These are phyloP conservation scores for Capricornis sumatraensis DNA, from an alignment of 2,113 vertebrate species.

Conservation along the genomic window DNA sequence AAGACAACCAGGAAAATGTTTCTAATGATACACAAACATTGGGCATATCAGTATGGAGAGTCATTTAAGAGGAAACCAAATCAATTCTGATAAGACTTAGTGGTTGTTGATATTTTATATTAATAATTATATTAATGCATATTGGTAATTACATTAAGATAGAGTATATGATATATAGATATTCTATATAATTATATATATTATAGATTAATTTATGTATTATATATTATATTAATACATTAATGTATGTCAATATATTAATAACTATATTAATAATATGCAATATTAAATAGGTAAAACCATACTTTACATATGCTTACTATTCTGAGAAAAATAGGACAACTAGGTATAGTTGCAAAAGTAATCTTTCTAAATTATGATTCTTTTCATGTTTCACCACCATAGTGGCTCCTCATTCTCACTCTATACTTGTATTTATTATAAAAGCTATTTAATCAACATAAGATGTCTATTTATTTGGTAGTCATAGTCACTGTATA, in stretches of 20 bases:
- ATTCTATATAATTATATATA: not conserved
- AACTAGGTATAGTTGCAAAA: not conserved
- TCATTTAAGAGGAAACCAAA: not conserved
- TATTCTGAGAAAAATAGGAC: not conserved
- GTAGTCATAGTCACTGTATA: not conserved
- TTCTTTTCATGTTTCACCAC: not conserved
- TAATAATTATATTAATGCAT: not conserved
- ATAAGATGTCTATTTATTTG: not conserved
- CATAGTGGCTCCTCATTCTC: not conserved
- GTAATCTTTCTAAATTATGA: not conserved
- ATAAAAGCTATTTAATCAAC: not conserved
- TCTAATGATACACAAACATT: not conserved
- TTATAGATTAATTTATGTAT: not conserved
- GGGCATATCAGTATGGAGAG: not conserved
- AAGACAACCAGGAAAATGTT: not conserved
- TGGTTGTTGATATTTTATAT: not conserved
- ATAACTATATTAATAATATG: not conserved
- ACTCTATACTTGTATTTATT: not conserved
- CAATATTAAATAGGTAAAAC: not conserved
- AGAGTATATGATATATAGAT: not conserved
- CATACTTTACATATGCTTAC: not conserved
- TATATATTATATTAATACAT: not conserved
- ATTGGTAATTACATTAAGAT: not conserved
- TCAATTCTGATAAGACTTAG: not conserved
- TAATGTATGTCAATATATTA: not conserved